Conservation (phyloP, 2,888 invertebrate genomes). For the Dryadula phaetusa region DNA sequence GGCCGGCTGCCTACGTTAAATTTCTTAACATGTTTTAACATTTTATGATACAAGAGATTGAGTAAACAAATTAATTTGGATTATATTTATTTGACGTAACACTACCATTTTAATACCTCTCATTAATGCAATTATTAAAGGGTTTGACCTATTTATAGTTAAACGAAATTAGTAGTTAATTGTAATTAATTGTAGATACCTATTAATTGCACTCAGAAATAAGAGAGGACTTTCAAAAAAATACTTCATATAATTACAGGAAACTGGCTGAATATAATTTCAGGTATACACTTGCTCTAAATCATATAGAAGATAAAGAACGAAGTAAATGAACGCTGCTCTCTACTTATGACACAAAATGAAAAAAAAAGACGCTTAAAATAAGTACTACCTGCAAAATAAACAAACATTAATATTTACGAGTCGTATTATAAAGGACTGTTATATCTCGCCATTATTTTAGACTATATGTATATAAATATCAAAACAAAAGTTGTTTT, state of each 20-base stretch:
- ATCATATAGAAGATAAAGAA: background rate
- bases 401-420: background rate
- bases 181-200: background rate
- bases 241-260: background rate
- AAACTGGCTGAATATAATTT: background rate
- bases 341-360: background rate
- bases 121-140: background rate
- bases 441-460: background rate
- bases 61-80: background rate
- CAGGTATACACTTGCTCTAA: background rate
- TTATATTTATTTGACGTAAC: background rate
- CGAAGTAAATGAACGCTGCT: background rate
- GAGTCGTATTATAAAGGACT: background rate
- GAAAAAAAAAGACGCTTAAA: background rate
- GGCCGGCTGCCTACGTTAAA: slow-evolving; percentile 10
- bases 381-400: background rate
- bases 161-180: background rate
- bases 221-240: background rate
- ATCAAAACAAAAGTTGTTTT: slow-evolving; percentile 33
- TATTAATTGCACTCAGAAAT: background rate
- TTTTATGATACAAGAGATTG: background rate
- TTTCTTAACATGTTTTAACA: slow-evolving; percentile 18
- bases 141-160: background rate
- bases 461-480: slow-evolving; percentile 14
- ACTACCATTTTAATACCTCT: background rate